Conservation (phyloP, 1,140 invertebrate genomes). For the Tigriopus japonicus region DNA sequence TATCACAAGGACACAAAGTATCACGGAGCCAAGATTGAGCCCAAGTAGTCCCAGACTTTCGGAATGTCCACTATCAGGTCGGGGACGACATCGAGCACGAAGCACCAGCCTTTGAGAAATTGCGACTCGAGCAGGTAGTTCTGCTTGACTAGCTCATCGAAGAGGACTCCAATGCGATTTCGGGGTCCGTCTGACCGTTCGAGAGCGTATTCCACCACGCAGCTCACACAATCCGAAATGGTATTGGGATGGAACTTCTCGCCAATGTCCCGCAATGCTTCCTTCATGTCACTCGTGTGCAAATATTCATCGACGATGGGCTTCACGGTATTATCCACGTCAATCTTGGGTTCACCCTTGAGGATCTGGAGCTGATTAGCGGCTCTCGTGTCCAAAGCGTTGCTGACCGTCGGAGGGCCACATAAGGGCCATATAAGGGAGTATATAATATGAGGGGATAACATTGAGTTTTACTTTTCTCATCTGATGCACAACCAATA, state of each 20-base stretch:
- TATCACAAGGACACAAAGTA: too few relatives aligned
- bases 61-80: background rate
- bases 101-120: background rate
- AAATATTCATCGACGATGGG: background rate
- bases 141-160: background rate
- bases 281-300: background rate
- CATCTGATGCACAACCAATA: too few relatives aligned
- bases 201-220: background rate
- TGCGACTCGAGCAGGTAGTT: background rate
- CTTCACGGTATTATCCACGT: too few relatives aligned
- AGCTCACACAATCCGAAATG: background rate
- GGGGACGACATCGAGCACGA: background rate
- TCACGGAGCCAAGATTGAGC: background rate
- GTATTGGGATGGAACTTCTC: background rate
- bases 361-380: background rate
- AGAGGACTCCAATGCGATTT: background rate
- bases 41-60: background rate
- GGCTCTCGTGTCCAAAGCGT: background rate
- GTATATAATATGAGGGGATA: too few relatives aligned
- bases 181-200: background rate
- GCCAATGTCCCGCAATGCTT: background rate
- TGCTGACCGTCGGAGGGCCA: background rate
- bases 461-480: too few relatives aligned
- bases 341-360: background rate
- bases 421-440: too few relatives aligned